Base-by-base conservation (phyloP, 1,140 invertebrate genomes). In the Stegodyphus dumicola region DNA sequence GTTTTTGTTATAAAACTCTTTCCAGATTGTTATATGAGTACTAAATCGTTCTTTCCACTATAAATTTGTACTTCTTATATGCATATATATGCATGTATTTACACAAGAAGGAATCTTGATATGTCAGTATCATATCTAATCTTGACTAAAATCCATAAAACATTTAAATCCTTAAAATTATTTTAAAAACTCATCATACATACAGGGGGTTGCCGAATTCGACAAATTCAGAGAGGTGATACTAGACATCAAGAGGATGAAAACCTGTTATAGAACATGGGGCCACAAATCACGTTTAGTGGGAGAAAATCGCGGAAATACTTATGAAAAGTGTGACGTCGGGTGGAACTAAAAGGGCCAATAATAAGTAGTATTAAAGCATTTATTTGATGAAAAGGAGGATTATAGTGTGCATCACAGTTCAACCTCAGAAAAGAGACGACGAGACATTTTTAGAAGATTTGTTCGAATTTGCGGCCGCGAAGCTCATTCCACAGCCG, bases 211-310 rank as follows among this genome's bases (percentile, higher is more conserved):
- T 33, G 33, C 3, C 33, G 33, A 33, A 33, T 33, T 33, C 56
- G 56, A 60, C 56, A 60, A 60, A 60, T 60, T 60, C 5, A 60
- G 56, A 60, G 56, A 5, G 0, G 1, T 1, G 56, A 60, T 18
- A 33, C 52, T 53, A 33, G 49, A 49, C 49, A 49, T 77, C 5
- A 69, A 70, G 76, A 65, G 79, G 13, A 18, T 67, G 65, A 15
- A 17, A 1, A 67, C 4, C 7, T 17, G 17, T 5, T 7, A 17
- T 67, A 67, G 18, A 2, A 67, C 65, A 67, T 67, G 65, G 65
- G 17, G 65, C 1, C 17, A n/a, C 56, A 60, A 60, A 67, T 6
- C 65, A 18, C 15, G 15, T 17, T 67, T 15, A 17, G 65, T 67
- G 7, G 65, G 17, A 18, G 65, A 15, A 17, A 17, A 18, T 15